A percentile compares a stretch with the other conserved stretches of the same genome.
These are phyloP conservation scores for Philonicus albiceps DNA, from an alignment of 2,888 invertebrate genomes.

Conservation along the genomic window DNA sequence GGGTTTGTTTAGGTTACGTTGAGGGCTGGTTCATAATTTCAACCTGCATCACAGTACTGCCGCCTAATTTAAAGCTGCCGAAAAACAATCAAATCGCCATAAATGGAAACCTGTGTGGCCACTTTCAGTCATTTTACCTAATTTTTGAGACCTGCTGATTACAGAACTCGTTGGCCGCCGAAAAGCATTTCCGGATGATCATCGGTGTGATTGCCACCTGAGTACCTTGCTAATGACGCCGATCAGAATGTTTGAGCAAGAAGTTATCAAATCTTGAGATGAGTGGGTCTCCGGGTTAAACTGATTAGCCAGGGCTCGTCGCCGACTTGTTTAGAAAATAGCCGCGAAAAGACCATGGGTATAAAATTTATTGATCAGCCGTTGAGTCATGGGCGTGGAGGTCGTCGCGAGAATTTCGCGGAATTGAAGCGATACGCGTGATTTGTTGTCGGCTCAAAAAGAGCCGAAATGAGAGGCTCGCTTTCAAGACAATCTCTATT, in stretches of 20 bases:
- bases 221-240: conserved; percentile 18
- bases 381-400: conserved; percentile 35
- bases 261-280: conserved; percentile 23
- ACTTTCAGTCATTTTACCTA: conserved; percentile 13
- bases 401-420: conserved; percentile 2
- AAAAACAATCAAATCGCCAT: conserved; percentile 22
- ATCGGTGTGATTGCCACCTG: not conserved
- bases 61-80: not conserved
- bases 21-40: conserved; percentile 31
- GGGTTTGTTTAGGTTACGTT: not conserved
- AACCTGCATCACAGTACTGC: not conserved
- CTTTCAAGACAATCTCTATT: conserved; percentile 16
- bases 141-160: not conserved
- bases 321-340: conserved; percentile 1
- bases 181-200: conserved; percentile 40
- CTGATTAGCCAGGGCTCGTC: not conserved
- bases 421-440: conserved; percentile 21
- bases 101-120: conserved; percentile 32
- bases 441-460: conserved; percentile 16
- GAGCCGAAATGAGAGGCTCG: not conserved
- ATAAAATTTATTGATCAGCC: conserved; percentile 32
- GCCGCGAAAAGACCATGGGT: not conserved
- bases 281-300: conserved; percentile 37
- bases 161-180: conserved; percentile 33
- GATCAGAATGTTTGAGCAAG: conserved; percentile 25